Base-by-base conservation (phyloP, 2,888 invertebrate species). In the Apomyelois bistriatella region DNA sequence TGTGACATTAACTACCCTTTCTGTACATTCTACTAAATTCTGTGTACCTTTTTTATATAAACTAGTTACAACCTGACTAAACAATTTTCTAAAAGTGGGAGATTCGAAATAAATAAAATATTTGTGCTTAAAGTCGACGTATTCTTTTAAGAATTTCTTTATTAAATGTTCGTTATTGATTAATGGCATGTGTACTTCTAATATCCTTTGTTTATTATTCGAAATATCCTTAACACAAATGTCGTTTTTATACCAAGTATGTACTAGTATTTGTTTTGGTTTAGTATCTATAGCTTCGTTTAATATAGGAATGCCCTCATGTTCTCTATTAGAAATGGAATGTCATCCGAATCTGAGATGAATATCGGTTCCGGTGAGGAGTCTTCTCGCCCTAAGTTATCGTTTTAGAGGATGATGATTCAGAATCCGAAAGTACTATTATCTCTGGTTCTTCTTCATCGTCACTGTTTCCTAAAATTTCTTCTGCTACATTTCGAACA, bases 231-330 rank as follows among this genome's bases (percentile, higher is more conserved):
- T 67, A 5, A 68, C 64, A 7, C 12, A 4, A 4, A 59, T 28
- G 38, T 64, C 8, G n/a, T 48, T 37, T 22, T 37, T 17, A 37
- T 16, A 36, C 36, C 50, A 42, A 69, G 52, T 58, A 51, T 48
- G 48, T 3, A 65, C 49, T 52, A 69, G 13, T n/a, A 71, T 64
- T 59, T 70, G 71, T 2, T 64, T 66, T 0, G 70, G 61, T 48
- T 74, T 70, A 1, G 58, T 64, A 22, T 70, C 67, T 36, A 70
- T 60, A 0, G 70, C 65, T 58, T 72, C 69, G 0, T 69, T 36
- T 36, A 68, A 35, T 5, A 69, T 67, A 0, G 62, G 67, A 0
- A 70, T 69, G 2, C 60, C 64, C 5, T 53, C 17, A 28, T 30
- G 7, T 13, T 38, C 38, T 38, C n/a, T 12, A 15, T 38, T 12